Base-by-base conservation (phyloP, 2,888 invertebrate species). In the Heliconius charithonia region DNA sequence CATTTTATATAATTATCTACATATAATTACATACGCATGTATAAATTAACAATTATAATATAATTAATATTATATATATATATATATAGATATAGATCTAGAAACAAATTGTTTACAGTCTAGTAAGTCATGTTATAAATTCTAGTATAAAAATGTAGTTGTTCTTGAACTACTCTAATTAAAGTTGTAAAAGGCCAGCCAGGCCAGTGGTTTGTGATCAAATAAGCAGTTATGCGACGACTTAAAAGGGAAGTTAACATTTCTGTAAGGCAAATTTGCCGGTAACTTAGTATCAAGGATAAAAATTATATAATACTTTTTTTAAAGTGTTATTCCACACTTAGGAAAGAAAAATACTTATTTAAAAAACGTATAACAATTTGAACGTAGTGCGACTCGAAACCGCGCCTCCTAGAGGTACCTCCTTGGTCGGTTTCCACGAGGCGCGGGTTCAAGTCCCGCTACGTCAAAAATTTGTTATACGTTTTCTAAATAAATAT, bases 161-260 rank as follows among this genome's bases (percentile, higher is more conserved):
- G 32, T 72, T 59, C 72, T 72, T 72, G 72, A 72, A 32, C 72
- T 59, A 59, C 59, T 32, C 56, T 59, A 56, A 72, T 72, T 59
- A 59, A 72, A 4, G 59, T 72, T 32, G 32, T 72, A 59, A 72
- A 59, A 72, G 72, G 59, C 72, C 7, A 32, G 59, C 13, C 59
- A 59, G 25, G 13, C 59, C 25, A 37, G 37, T 1, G 37, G 10
- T 32, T 59, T 16, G 59, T 16, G 59, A 72, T 72, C 59, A n/a
- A 72, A 32, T n/a, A 72, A 22, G 22, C n/a, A 32, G 32, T 59
- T 37, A 59, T 32, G 32, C 72, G 32, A 25, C 12, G 29, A n/a
- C 72, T 56, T 59, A 59, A n/a, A 59, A 37, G n/a, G 72, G 56
- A 37, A 59, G 56, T 32, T 3, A 32, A 25, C 22, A 72, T 72